Conservation (phyloP, 2,113 vertebrate genomes). For the Cygnus buccinator region DNA sequence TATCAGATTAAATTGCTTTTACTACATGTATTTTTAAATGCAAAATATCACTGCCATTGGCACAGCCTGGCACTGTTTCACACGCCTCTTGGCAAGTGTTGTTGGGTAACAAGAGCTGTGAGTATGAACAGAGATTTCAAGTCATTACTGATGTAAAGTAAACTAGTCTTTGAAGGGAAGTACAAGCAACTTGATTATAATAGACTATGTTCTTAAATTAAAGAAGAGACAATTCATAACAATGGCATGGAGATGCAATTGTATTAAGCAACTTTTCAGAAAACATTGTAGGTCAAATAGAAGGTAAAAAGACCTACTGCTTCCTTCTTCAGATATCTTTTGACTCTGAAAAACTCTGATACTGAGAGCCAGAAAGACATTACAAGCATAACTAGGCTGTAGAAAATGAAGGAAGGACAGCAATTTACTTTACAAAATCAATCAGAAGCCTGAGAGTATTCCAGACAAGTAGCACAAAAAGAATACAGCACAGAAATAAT, state of each 20-base stretch:
- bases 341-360: background rate
- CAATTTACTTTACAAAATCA: background rate
- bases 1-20: slow-evolving; percentile 16
- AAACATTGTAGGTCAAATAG: background rate
- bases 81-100: background rate
- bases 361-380: background rate
- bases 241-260: background rate
- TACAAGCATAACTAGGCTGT: background rate
- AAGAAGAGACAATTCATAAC: background rate
- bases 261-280: background rate
- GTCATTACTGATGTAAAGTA: background rate
- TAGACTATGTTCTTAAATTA: background rate
- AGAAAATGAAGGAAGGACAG: background rate
- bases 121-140: background rate
- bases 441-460: background rate
- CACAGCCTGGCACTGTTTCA: slow-evolving; percentile 10
- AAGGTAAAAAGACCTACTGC: background rate
- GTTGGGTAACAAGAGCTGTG: background rate
- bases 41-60: background rate
- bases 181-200: background rate
- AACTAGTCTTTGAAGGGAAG: background rate
- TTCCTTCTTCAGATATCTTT: background rate
- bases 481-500: background rate
- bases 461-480: background rate
- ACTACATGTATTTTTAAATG: slow-evolving; percentile 3